Evolutionary conservation across 92 coral and sea anemone genomes (phyloP).

Genomic region (Phenganax subtilis): DNA sequence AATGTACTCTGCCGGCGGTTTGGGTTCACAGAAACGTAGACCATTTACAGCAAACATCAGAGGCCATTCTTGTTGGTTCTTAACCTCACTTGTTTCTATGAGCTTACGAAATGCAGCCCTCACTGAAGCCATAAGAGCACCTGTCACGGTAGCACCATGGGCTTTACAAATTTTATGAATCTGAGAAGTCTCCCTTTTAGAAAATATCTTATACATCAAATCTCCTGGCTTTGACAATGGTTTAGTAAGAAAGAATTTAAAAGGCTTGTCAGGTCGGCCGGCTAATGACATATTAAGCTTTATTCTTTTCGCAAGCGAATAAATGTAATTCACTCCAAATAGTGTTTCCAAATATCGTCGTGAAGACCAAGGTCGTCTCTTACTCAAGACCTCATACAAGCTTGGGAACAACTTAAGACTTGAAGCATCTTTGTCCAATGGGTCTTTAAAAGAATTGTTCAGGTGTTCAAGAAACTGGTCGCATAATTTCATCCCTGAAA

Average conservation of each 20-base stretch:
- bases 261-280: neutral
- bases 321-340: neutral
- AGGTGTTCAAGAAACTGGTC: neutral
- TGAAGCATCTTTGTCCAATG: neutral
- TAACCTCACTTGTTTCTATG: neutral
- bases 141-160: conserved; percentile 2
- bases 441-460: neutral
- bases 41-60: neutral
- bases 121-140: neutral
- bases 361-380: neutral
- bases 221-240: neutral
- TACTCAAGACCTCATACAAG: neutral
- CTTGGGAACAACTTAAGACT: neutral
- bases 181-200: neutral
- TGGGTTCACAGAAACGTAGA: neutral
- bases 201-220: neutral
- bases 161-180: conserved; percentile 7
- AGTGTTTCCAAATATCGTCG: neutral
- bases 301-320: neutral
- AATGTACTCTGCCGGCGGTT: conserved; percentile 1
- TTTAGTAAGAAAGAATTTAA: neutral
- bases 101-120: neutral
- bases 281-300: neutral
- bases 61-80: neutral
- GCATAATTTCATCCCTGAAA: conserved; percentile 3